These are phyloP conservation scores for Apistogramma diplotaenia DNA, from an alignment of 2,113 vertebrate genomes.

Conservation along the genomic window DNA sequence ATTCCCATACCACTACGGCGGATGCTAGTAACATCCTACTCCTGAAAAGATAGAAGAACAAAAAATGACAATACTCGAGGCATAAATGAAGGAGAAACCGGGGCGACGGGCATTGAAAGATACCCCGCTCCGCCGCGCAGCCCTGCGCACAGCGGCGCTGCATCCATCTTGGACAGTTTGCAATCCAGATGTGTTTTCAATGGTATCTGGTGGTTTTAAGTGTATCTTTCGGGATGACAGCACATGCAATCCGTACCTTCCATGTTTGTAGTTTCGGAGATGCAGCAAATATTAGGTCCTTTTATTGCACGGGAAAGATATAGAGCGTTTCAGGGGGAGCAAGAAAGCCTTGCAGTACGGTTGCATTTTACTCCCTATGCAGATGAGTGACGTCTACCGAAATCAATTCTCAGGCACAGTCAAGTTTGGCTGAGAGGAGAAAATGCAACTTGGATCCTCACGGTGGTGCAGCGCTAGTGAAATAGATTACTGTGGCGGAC, in stretches of 20 bases:
- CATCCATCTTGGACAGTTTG: conserved; percentile 72
- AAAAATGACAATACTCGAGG: conserved; percentile 4
- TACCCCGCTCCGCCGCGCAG: conserved; percentile 42
- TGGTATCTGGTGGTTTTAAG: conserved; percentile 24
- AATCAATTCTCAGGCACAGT: conserved; percentile 64
- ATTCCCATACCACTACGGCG: conserved; percentile 96
- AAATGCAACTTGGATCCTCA: conserved; percentile 41
- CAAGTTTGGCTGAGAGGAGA: conserved; percentile 71
- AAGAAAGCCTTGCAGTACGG: conserved; percentile 42
- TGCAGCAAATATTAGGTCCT: conserved; percentile 33
- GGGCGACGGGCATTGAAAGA: conserved; percentile 23
- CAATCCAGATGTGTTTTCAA: conserved; percentile 48
- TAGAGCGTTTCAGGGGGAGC: conserved; percentile 14
- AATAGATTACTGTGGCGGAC: conserved; percentile 36
- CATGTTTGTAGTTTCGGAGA: conserved; percentile 63
- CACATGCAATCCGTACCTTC: conserved; percentile 66
- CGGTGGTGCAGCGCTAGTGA: conserved; percentile 8
- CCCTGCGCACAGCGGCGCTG: conserved; percentile 54
- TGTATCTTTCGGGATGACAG: conserved; percentile 27
- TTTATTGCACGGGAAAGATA: neutral
- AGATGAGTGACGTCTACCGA: conserved; percentile 75
- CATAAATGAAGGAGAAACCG: neutral
- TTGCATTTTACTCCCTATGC: conserved; percentile 73
- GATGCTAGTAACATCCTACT: conserved; percentile 88
- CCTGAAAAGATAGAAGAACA: conserved; percentile 44